A percentile compares a stretch with the other conserved stretches of the same genome.
phyloP scores from a whole-genome alignment of 2,113 vertebrate species.

The Castor canadensis region DNA sequence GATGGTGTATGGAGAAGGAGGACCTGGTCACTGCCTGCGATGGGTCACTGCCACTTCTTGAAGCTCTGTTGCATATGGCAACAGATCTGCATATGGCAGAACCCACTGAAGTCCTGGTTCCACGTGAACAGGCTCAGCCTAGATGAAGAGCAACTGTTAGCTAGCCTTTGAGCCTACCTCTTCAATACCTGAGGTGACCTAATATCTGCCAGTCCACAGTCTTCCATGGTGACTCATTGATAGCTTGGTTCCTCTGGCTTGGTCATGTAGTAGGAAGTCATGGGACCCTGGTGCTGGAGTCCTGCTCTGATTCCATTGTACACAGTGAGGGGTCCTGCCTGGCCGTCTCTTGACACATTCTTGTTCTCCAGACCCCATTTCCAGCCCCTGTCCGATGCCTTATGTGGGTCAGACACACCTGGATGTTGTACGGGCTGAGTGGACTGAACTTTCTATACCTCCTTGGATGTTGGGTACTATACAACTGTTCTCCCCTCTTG shows the following conservation, averaged over 20 bases:
- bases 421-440: not conserved
- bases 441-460: not conserved
- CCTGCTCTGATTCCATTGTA: not conserved
- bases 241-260: not conserved
- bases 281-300: not conserved
- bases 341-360: not conserved
- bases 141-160: not conserved
- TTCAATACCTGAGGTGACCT: not conserved
- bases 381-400: not conserved
- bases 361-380: not conserved
- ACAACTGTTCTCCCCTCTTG: not conserved
- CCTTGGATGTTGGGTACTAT: not conserved
- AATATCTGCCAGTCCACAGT: not conserved
- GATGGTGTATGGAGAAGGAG: not conserved
- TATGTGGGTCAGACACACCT: not conserved
- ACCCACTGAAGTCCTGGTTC: not conserved
- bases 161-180: not conserved
- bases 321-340: not conserved
- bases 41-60: not conserved
- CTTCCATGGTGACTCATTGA: not conserved
- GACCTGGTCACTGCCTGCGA: not conserved
- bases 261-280: rapidly evolving
- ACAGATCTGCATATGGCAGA: not conserved
- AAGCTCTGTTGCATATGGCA: not conserved
- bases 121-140: too few species aligned